These are phyloP conservation scores for Tiaroga cobitis DNA, from an alignment of 2,797 vertebrate species.

Conservation along the genomic window DNA sequence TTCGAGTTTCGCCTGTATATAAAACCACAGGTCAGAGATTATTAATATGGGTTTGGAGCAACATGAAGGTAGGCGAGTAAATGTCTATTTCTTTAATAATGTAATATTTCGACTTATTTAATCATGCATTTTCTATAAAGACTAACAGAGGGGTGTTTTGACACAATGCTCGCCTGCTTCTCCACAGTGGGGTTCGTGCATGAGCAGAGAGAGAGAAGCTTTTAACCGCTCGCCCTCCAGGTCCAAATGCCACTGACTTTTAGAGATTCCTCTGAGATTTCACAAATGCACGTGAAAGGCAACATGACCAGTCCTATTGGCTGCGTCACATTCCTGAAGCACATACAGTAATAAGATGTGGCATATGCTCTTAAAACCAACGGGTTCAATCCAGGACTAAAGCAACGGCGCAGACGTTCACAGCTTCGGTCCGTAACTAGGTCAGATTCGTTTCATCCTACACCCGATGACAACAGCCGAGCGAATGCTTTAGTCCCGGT, in stretches of 20 bases:
- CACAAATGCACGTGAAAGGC: neutral
- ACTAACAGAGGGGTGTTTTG: neutral
- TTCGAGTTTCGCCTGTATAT: too few species aligned
- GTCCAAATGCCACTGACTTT: conserved; percentile 4
- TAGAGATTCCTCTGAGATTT: conserved; percentile 25
- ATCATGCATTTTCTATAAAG: neutral
- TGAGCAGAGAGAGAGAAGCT: conserved; percentile 8
- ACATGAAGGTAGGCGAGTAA: neutral
- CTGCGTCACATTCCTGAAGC: neutral
- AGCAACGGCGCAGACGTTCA: conserved; percentile 35
- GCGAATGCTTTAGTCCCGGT: conserved; percentile 30
- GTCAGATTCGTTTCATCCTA: conserved; percentile 44
- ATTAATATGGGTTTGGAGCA: neutral
- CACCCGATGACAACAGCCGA: conserved; percentile 5
- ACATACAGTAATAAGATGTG: neutral
- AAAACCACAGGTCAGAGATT: neutral
- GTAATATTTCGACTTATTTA: neutral
- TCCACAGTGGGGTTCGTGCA: neutral
- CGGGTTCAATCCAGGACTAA: conserved; percentile 1
- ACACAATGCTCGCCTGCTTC: neutral
- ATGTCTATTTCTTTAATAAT: neutral
- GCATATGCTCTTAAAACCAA: neutral
- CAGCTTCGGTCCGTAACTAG: conserved; percentile 30
- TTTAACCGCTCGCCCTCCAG: conserved; percentile 15
- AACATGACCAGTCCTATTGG: neutral